These are phyloP conservation scores for Notechis scutatus DNA, from an alignment of 2,113 vertebrate genomes.

Conservation along the genomic window DNA sequence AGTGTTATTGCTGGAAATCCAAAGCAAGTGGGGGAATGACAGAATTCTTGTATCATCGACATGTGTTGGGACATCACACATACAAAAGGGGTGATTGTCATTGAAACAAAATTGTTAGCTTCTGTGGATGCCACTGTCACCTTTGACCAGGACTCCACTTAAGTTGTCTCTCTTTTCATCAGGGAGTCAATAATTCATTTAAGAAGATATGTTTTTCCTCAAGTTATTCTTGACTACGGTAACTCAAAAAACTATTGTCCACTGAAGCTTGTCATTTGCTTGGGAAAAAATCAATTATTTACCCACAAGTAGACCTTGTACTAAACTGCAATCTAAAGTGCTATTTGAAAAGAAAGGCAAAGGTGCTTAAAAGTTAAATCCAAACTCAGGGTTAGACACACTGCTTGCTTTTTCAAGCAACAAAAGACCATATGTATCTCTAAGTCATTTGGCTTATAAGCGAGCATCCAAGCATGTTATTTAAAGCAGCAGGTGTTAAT, in stretches of 20 bases:
- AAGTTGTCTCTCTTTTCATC: background rate
- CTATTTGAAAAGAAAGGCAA: background rate
- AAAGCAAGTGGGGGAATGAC: background rate
- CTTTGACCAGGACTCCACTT: background rate
- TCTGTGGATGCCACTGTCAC: background rate
- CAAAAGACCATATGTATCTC: background rate
- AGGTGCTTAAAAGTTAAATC: background rate
- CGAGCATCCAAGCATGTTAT: background rate
- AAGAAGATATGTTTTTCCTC: background rate
- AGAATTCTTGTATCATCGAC: background rate
- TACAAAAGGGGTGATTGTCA: background rate
- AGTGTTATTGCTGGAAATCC: background rate
- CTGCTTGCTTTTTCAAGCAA: background rate
- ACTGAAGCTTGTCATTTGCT: background rate
- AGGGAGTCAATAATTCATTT: background rate
- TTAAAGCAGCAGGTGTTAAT: background rate
- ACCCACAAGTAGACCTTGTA: background rate
- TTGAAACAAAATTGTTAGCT: background rate
- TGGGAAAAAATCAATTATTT: background rate
- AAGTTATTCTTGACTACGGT: background rate
- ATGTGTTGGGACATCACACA: background rate
- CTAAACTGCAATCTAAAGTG: background rate
- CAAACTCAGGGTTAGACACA: background rate
- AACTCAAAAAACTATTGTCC: background rate
- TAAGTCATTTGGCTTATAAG: background rate